Percentiles rank a stretch among this genome's conserved stretches.
Evolutionary conservation across 1,140 invertebrate genomes (phyloP).

Genomic region (Heliconius hewitsoni): DNA sequence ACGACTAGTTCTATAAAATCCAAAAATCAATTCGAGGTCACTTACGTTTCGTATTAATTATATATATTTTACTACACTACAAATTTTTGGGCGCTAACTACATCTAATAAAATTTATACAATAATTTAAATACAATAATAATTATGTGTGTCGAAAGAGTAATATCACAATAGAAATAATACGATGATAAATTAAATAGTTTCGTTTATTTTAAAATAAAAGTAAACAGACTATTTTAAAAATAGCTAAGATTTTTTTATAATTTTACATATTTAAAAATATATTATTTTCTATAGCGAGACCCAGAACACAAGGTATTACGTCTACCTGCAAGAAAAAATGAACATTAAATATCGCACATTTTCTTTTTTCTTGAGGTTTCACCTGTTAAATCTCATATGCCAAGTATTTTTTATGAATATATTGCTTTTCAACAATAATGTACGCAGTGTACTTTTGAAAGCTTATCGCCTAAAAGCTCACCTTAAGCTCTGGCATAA

Average conservation of each 20-base stretch:
- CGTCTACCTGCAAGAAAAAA: neutral
- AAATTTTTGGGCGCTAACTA: neutral
- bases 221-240: too few species aligned
- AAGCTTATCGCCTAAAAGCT: neutral
- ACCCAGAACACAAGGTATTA: neutral
- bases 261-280: neutral
- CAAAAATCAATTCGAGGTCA: too few species aligned
- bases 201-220: neutral
- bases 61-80: constrained; percentile 6
- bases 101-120: neutral
- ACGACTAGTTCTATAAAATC: too few species aligned
- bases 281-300: neutral
- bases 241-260: neutral
- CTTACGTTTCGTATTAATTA: neutral
- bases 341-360: neutral
- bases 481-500: neutral
- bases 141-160: too few species aligned
- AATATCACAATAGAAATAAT: neutral
- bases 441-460: neutral
- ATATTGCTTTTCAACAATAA: neutral
- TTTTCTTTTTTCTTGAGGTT: constrained; percentile 2
- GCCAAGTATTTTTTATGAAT: constrained; percentile 2
- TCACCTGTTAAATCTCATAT: neutral
- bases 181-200: neutral
- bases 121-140: neutral